A percentile compares a stretch with the other conserved stretches of the same genome.
Evolutionary conservation across 2,888 invertebrate species (phyloP).

Genomic region (Nesidiocoris tenuis): DNA sequence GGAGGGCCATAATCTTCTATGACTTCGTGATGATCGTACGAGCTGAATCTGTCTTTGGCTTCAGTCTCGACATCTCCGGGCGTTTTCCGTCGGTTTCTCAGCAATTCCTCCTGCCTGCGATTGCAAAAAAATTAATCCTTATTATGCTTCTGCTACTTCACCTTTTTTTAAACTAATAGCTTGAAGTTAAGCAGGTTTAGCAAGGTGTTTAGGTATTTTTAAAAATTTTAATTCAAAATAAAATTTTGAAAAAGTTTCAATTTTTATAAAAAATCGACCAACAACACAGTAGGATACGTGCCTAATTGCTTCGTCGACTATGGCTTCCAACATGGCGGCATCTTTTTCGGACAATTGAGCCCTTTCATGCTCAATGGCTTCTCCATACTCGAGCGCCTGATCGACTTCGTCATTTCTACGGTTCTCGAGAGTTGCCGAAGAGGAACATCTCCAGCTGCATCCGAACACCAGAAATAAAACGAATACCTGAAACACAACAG

Average conservation of each 20-base stretch:
- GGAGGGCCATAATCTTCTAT: slow-evolving; percentile 33
- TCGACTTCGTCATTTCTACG: slow-evolving; percentile 20
- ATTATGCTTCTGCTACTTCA: too few relatives aligned
- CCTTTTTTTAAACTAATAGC: too few relatives aligned
- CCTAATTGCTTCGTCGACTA: slow-evolving; percentile 45
- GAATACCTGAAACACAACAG: background rate
- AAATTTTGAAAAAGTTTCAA: background rate
- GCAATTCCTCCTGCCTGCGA: slow-evolving; percentile 42
- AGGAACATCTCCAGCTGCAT: background rate
- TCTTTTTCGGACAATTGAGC: slow-evolving; percentile 32
- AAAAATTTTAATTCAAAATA: background rate
- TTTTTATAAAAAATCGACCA: background rate
- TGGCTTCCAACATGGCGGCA: slow-evolving; percentile 42
- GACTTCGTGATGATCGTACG: slow-evolving; percentile 6
- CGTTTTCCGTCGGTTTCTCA: slow-evolving; percentile 36
- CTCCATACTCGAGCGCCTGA: slow-evolving; percentile 26
- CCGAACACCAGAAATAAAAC: slow-evolving; percentile 1
- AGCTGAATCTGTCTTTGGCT: slow-evolving; percentile 19
- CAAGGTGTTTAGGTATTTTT: background rate
- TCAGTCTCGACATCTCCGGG: background rate
- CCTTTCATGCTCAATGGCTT: slow-evolving; percentile 26
- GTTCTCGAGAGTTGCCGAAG: background rate
- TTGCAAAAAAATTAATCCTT: too few relatives aligned
- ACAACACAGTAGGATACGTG: background rate
- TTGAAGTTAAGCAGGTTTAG: too few relatives aligned